Base-by-base conservation (phyloP, 2,797 vertebrate genomes). In the Picus viridis region DNA sequence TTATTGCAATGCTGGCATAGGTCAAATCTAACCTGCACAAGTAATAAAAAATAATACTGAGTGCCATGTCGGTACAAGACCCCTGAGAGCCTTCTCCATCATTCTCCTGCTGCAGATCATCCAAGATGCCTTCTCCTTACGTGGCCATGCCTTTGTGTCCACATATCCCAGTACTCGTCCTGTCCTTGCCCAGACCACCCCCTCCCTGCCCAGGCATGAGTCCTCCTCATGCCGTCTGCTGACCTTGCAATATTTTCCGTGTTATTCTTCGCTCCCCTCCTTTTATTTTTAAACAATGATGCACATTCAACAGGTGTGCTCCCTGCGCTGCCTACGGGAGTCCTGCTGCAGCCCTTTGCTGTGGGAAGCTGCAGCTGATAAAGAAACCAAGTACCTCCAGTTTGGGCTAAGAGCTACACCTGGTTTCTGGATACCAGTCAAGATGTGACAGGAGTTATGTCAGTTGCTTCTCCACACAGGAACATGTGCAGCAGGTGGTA, bases 251-350 rank as follows among this genome's bases (percentile, higher is more conserved):
- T 89, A 69, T 90, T 93, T 92, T 92, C 91, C 79, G 0, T 54
- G 54, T 84, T 90, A 41, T 82, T 73, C 64, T 71, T 88, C 71
- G 58, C 86, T 92, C 71, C 86, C 64, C 58, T 29, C 30, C 83
- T 85, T 72, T 93, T 70, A 84, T 93, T 94, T 94, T 92, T 90
- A 96, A 94, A 89, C 47, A 4, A 36, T 82, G 91, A 95, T 92
- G 77, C 74, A 32, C 36, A 2, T 49, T 41, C 73, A 88, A 74
- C 78, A 82, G 83, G 62, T 74, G 86, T 10, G 6, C 30, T 39
- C 78, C 54, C 83, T 6, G 11, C 14, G 62, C 80, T 61, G 43
- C 73, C 54, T 0, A 0, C 22, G 41, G 41, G 41, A 43, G 71
- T 9, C 57, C 64, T 41, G 30, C 30, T 57, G 17, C 76, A 78